Conservation (phyloP, 2,888 invertebrate species). For the Homarus gammarus region DNA sequence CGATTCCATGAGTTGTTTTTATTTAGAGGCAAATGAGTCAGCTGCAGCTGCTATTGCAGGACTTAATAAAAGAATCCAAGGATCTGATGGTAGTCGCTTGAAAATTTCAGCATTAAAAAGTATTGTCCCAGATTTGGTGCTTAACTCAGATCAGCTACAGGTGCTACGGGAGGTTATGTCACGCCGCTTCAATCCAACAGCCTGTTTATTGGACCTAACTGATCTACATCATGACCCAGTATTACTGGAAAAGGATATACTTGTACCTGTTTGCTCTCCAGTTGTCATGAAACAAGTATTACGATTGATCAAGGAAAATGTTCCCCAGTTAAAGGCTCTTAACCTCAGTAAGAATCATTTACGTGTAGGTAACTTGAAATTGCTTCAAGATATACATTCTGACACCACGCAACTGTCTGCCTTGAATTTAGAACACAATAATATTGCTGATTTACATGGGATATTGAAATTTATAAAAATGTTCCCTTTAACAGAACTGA, state of each 20-base stretch:
- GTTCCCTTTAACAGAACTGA: conserved; percentile 61
- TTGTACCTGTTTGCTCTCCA: conserved; percentile 45
- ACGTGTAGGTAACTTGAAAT: conserved; percentile 12
- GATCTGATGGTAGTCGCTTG: conserved; percentile 47
- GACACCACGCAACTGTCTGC: conserved; percentile 41
- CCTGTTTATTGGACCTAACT: conserved; percentile 56
- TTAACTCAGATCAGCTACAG: conserved; percentile 61
- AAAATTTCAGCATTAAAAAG: conserved; percentile 34
- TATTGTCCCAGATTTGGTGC: conserved; percentile 34
- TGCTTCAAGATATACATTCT: conserved; percentile 26
- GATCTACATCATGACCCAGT: conserved; percentile 48
- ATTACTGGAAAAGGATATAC: conserved; percentile 56
- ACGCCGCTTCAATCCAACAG: conserved; percentile 21
- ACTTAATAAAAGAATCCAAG: conserved; percentile 53
- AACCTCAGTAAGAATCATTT: conserved; percentile 53
- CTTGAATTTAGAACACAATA: conserved; percentile 57
- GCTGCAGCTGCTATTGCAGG: conserved; percentile 55
- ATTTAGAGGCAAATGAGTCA: conserved; percentile 49
- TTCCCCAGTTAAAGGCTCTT: conserved; percentile 58
- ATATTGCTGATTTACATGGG: conserved; percentile 35
- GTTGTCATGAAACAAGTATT: conserved; percentile 55
- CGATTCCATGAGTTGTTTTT: conserved; percentile 48
- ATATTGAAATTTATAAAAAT: conserved; percentile 49
- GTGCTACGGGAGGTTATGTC: conserved; percentile 42
- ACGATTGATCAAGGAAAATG: conserved; percentile 53